Percentiles rank a stretch among this genome's conserved stretches.
phyloP scores from a whole-genome alignment of 2,797 vertebrate species.

The Myripristis jacobus region DNA sequence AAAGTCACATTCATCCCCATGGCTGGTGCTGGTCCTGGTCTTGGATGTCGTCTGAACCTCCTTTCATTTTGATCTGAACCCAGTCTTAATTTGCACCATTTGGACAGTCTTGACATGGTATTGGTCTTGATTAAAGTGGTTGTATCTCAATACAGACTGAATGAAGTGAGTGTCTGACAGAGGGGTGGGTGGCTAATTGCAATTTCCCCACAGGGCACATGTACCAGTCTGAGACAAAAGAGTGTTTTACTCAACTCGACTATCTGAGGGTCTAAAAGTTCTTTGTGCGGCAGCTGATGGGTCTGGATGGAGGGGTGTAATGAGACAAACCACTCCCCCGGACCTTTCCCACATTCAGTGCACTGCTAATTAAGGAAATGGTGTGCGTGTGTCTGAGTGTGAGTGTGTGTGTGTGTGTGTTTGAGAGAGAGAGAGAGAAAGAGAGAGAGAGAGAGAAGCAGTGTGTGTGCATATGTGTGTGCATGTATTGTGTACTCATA shows the following conservation, averaged over 20 bases:
- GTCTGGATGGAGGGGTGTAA: conserved; percentile 48
- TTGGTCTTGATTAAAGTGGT: too few species aligned
- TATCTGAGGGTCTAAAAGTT: conserved; percentile 60
- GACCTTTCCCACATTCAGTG: conserved; percentile 3
- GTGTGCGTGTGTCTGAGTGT: conserved; percentile 12
- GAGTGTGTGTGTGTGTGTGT: conserved; percentile 27
- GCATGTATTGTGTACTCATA: too few species aligned
- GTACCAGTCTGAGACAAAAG: conserved; percentile 34
- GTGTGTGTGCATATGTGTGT: conserved; percentile 8
- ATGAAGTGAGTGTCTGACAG: background rate
- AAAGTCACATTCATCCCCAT: background rate
- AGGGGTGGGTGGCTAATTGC: conserved; percentile 2
- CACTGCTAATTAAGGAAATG: conserved; percentile 60
- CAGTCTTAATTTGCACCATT: too few species aligned
- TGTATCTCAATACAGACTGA: background rate
- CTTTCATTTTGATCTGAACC: background rate
- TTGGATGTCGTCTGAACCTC: background rate
- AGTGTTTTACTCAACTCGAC: conserved; percentile 48
- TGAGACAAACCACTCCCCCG: conserved; percentile 12
- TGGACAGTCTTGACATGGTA: too few species aligned
- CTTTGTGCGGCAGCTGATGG: conserved; percentile 57
- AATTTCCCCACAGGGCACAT: conserved; percentile 9
- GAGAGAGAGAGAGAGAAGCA: too few species aligned
- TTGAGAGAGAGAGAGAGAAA: too few species aligned
- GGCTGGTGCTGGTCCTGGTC: background rate